Base-by-base conservation (phyloP, 92 coral and sea anemone species). In the Muricea muricata region DNA sequence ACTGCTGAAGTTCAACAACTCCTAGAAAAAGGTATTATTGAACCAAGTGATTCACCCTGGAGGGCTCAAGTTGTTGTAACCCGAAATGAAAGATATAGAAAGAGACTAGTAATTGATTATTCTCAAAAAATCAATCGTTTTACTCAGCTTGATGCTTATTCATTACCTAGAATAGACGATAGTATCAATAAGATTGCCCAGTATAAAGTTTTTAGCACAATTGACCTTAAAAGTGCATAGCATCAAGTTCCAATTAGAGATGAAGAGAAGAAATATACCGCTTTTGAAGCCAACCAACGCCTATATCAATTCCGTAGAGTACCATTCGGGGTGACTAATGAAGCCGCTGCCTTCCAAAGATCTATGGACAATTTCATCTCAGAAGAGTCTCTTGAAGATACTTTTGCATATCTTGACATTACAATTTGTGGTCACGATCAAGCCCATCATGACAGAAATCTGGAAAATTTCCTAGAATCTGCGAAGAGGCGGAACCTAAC, bases 21-120 rank as follows among this genome's bases (percentile, higher is more conserved):
- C 9, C 20, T 48, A 2, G 56, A 48, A 1, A 21, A 48, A 48
- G 56, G 56, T 48, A 48, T 7, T 17, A 48, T 48, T n/a, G 60
- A 52, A 13, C 60, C 60, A 52, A 52, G 60, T 52, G 60, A 52
- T 52, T 52, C 12, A 9, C 60, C 60, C 5, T 52, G 60, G 60
- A 52, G 60, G n/a, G 60, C 60, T 8, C 60, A 52, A 52, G 60
- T 52, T 1, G 60, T 52, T 0, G 60, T 52, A 1, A 52, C 60
- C 3, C 26, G 56, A 21, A 52, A 52, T 21, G 60, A 52, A n/a
- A 52, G 24, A 1, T 26, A 52, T 5, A 18, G 71, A 72, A 90
- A 46, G 72, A 33, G 93, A 41, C 61, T 90, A 23, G 94, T 91
- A 10, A 87, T 90, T 15, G 91, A 87, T 65, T 91, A 91, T 66